These are phyloP conservation scores for Potamarius usumacintae DNA, from an alignment of 2,113 vertebrate species.

Conservation along the genomic window DNA sequence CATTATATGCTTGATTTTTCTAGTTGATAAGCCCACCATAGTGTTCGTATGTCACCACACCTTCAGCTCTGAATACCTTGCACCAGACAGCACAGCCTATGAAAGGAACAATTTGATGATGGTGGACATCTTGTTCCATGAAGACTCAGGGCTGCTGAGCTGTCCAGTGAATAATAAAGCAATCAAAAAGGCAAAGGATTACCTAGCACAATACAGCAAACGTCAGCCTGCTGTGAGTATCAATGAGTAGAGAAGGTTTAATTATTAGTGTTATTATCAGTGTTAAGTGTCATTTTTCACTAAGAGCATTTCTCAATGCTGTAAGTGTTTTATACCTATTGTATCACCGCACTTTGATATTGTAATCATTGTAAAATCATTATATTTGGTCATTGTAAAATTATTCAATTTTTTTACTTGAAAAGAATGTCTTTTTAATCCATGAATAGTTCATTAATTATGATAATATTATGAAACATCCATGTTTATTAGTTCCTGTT, in stretches of 20 bases:
- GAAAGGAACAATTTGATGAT: background rate
- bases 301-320: background rate
- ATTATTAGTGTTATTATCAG: background rate
- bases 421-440: too few relatives aligned
- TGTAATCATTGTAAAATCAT: background rate
- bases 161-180: background rate
- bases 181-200: background rate
- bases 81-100: background rate
- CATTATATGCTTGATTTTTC: background rate
- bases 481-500: background rate
- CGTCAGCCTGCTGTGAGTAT: background rate
- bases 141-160: background rate
- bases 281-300: background rate
- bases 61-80: background rate
- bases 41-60: constrained; percentile 27
- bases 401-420: background rate
- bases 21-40: background rate
- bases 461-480: background rate
- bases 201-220: background rate
- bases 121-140: constrained; percentile 10
- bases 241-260: background rate
- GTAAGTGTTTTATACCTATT: background rate
- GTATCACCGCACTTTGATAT: background rate
- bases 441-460: background rate
- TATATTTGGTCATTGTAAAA: too few relatives aligned